Evolutionary conservation across 1,140 invertebrate species (phyloP), one percentile per base, ranked within the genome.

Genomic region (Probaryconus sp.): DNA sequence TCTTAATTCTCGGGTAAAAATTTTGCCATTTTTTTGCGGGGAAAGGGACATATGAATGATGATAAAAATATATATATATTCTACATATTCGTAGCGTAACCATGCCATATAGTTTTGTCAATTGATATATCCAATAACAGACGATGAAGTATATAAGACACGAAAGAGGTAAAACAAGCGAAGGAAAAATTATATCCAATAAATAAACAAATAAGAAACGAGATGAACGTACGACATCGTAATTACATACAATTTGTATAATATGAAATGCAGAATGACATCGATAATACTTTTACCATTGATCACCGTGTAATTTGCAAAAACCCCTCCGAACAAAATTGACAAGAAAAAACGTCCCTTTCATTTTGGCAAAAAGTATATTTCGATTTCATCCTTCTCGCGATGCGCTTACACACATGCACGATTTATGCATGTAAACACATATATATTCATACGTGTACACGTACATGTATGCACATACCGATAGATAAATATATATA

Each of bases 401-500:
- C 70, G 70, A 74, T 74, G 69, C 68, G 68, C 73, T 75, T 74
- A 76, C 65, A 79, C 68, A 77, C 65, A 76, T 70, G 75, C 64
- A 71, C 68, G 58, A 61, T 75, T 67, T 65, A 71, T 79, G 76
- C 58, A 76, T 76, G 71, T 69, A 81, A 76, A 79, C 69, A 64
- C 75, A 71, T 71, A 55, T n/a, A 67, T 60, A 76, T 67, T 60
- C 74, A 78, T 72, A 73, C 64, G 53, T 71, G 50, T 78, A 76
- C 69, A 78, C 72, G 56, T 76, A 68, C 65, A 80, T 74, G 65
- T 77, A 80, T 79, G 71, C 75, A 79, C 65, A 77, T 79, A 80
- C 76, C 68, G 76, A 80, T 78, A 78, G 56, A 81, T 78, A 80
- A 63, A 78, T 74, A 80, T 65, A 79, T 78, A 73, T 68, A 84